Conservation (phyloP, 1,140 invertebrate species). For the Cotesia glomerata region DNA sequence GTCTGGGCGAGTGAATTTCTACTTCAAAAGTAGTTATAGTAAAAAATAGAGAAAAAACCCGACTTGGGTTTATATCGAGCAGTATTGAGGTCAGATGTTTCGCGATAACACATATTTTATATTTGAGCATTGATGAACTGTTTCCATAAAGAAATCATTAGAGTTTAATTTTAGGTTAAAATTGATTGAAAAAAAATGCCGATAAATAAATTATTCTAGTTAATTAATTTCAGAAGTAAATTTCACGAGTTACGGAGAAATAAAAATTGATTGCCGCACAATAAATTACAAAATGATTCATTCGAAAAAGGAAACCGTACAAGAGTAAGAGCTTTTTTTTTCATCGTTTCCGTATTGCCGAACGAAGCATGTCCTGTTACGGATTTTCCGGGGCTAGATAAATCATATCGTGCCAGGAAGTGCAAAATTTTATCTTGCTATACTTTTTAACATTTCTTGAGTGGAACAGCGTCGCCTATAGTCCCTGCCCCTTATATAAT, state of each 20-base stretch:
- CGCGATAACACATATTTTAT: too few relatives aligned
- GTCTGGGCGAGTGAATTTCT: too few relatives aligned
- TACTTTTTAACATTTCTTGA: constrained; percentile 7
- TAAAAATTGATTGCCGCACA: background rate
- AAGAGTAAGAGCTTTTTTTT: constrained; percentile 21
- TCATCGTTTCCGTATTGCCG: constrained; percentile 21
- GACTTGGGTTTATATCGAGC: too few relatives aligned
- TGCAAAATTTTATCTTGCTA: constrained; percentile 6
- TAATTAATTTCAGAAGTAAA: too few relatives aligned
- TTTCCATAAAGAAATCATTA: background rate
- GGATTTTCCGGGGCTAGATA: constrained; percentile 16
- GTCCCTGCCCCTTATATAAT: background rate
- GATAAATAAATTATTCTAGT: background rate
- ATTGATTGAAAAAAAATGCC: background rate
- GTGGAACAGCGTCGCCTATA: constrained; percentile 1
- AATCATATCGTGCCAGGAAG: constrained; percentile 10
- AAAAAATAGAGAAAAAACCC: too few relatives aligned
- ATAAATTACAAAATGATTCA: constrained; percentile 22
- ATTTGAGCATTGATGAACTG: background rate
- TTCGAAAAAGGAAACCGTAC: constrained; percentile 22
- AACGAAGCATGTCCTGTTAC: constrained; percentile 6
- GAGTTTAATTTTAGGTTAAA: background rate
- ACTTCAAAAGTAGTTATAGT: too few relatives aligned
- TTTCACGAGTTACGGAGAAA: too few relatives aligned
- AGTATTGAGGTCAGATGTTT: too few relatives aligned